Percentiles rank a stretch among this genome's conserved stretches.
These are phyloP conservation scores for Urocyon cinereoargenteus DNA, from an alignment of 2,797 vertebrate genomes.

Conservation along the genomic window DNA sequence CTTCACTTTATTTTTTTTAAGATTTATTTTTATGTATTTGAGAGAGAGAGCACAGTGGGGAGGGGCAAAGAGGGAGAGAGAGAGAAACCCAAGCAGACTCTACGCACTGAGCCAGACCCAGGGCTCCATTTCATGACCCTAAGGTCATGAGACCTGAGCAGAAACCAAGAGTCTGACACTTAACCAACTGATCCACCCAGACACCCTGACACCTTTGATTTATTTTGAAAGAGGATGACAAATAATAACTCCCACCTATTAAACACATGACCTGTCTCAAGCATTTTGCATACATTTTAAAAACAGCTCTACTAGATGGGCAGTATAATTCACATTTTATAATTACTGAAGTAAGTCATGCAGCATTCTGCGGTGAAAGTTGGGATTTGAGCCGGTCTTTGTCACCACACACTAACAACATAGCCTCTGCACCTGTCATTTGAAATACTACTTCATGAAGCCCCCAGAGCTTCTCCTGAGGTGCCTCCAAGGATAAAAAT, in stretches of 20 bases:
- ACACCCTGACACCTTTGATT: not conserved
- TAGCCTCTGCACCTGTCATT: not conserved
- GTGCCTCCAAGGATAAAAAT: not conserved
- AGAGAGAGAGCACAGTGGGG: not conserved
- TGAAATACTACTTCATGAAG: not conserved
- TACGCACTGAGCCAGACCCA: fast-evolving
- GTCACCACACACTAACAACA: not conserved
- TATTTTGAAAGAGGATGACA: slow-evolving; percentile 4
- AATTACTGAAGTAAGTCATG: not conserved
- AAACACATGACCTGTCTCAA: not conserved
- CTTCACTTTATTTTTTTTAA: slow-evolving; percentile 6
- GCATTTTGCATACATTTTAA: not conserved
- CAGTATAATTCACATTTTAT: not conserved
- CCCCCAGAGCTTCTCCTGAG: not conserved
- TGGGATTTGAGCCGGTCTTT: not conserved
- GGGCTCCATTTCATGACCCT: not conserved
- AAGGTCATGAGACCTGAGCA: not conserved
- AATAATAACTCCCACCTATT: slow-evolving; percentile 3
- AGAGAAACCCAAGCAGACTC: not conserved
- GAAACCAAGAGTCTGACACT: not conserved
- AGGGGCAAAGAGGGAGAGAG: not conserved
- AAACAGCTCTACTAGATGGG: not conserved
- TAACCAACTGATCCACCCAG: not conserved
- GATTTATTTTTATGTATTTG: not conserved
- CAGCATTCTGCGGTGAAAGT: not conserved